Evolutionary conservation across 23 tunicate species (phyloP), one percentile per base, ranked within the genome.

Genomic region (Oikopleura dioica): DNA sequence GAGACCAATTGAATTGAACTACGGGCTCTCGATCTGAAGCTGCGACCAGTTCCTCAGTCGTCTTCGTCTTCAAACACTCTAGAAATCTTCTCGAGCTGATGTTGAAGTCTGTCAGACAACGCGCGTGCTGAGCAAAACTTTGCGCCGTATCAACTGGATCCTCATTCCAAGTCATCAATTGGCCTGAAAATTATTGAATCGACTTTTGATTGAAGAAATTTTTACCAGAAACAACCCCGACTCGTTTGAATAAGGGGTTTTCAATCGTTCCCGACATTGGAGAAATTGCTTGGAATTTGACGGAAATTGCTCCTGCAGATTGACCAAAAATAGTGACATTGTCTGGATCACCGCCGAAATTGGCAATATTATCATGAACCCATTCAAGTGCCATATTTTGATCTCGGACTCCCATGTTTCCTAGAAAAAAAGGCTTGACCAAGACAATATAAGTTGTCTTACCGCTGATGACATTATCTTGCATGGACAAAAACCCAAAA

Each of bases 271-370:
- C 72, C 30, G 33, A 21, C 29, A 63, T 23, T 16, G 72, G 72
- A 5, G 72, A 63, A 31, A 63, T 23, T 23, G 72, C 16, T 23
- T 63, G 72, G 33, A 63, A 63, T 63, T 63, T 63, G 2, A 28
- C 33, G 4, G 2, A 2, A 28, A 63, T 28, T 5, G 72, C 72
- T 24, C 72, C 72, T 2, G 72, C 30, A 2, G 72, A 63, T 63
- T 63, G 72, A 28, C 72, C 72, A 63, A 63, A 63, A 63, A 63
- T 24, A 2, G 33, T 63, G 32, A 63, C 72, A 28, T 31, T 23
- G 5, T 24, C 30, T 21, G 72, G 33, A 63, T 63, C 72, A 2
- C 72, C 72, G 72, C 72, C 72, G 26, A 63, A 63, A 63, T 63
- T 24, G 2, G 4, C 33, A 31, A 63, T 63, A 28, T 63, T 63